Base-by-base conservation (phyloP, 2,888 invertebrate species). In the Mesorhabditis spiculigera region DNA sequence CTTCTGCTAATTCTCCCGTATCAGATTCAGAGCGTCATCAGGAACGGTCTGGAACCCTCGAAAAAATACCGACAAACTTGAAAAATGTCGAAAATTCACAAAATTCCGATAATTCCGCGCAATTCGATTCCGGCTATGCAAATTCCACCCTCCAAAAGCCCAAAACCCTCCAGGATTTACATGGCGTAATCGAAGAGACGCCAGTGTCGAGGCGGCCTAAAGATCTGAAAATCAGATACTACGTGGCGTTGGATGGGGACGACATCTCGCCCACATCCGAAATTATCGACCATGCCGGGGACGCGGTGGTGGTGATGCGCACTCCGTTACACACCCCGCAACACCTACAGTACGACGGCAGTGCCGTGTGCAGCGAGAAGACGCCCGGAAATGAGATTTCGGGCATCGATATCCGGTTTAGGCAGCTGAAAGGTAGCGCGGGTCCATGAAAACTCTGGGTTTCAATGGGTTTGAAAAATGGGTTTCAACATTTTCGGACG, bases 331-430 rank as follows among this genome's bases (percentile, higher is more conserved):
- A 41, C 65, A 63, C 5, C 13, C 50, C 62, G 69, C 28, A 28
- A 28, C 28, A 28, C 28, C 28, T 28, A 28, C 28, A 28, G 28
- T 28, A 28, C 28, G 28, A 28, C 28, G 28, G 28, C 28, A 70
- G 44, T 66, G 28, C 5, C 10, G 66, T n/a, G 69, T 73, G 45
- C 75, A 75, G 68, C 66, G 63, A 16, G 67, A 74, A 62, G 65
- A 68, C 64, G 71, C 76, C 61, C 61, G 42, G 10, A 68, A 44
- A 68, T 42, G 45, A 50, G 43, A 61, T 76, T 28, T 75, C 71
- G 65, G 69, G 76, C 8, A 72, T 80, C 67, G 80, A 80, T 68
- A 70, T 76, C 44, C 73, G 80, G 43, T 73, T 78, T 67, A 70
- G 71, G 69, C 73, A 71, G 42, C 72, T 80, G 68, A 66, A 76